Base-by-base conservation (phyloP, 2,888 invertebrate genomes). In the Caenorhabditis sp. region DNA sequence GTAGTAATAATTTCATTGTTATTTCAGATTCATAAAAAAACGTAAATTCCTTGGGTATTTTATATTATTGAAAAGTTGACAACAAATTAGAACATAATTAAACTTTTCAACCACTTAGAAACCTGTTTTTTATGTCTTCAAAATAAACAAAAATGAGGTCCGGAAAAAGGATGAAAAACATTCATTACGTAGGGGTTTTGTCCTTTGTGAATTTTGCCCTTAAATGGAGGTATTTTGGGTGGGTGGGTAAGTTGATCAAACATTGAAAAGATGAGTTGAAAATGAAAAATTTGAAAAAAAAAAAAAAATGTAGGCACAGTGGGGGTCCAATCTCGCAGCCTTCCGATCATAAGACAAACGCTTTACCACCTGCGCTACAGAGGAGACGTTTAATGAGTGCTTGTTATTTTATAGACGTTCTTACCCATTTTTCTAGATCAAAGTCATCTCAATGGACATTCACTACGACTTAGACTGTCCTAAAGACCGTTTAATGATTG, bases 371-470 rank as follows among this genome's bases (percentile, higher is more conserved):
- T n/a, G n/a, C n/a, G n/a, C n/a, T n/a, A n/a, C n/a, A n/a, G n/a
- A n/a, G n/a, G n/a, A n/a, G n/a, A n/a, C n/a, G n/a, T n/a, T n/a
- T n/a, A n/a, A n/a, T n/a, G n/a, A n/a, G n/a, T n/a, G n/a, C n/a
- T n/a, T n/a, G 31, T 31, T 31, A 7, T 31, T 10, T 31, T 31
- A n/a, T 14, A 43, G 17, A 43, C 5, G 14, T 43, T 43, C 43
- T 43, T 43, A 3, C 14, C 14, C 14, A 10, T 43, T 3, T 43
- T 43, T 75, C 58, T 62, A 85, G 82, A 63, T 84, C 21, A 76
- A 77, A 58, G 63, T 84, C 52, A 67, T 67, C 25, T 67, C 75
- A 31, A 80, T 86, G 82, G 77, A 81, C 49, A 66, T 86, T n/a
- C 80, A 83, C 50, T 71, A 78, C 62, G 74, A 77, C 49, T 70